Evolutionary conservation across 2,113 vertebrate species (phyloP).

Genomic region (Eurypyga helias): DNA sequence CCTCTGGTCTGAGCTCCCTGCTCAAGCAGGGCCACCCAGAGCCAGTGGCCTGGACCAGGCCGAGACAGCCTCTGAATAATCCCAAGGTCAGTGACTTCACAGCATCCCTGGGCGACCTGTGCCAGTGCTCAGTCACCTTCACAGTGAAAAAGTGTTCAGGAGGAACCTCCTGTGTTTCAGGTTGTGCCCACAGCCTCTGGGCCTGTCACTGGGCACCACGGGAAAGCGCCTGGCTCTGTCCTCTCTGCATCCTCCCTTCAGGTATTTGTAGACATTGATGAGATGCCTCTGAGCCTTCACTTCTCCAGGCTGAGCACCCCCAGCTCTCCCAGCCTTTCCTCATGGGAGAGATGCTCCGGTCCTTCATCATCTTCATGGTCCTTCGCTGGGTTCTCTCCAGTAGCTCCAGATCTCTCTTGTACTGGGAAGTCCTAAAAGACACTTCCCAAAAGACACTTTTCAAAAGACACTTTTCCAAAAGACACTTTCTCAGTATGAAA

Average conservation of each 20-base stretch:
- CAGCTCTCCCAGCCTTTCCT: background rate
- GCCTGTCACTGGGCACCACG: background rate
- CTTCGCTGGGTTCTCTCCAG: background rate
- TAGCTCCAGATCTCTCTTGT: background rate
- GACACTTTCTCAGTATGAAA: background rate
- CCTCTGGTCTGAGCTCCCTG: background rate
- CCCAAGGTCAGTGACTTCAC: background rate
- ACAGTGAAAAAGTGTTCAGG: background rate
- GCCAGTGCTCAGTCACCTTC: background rate
- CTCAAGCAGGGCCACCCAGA: background rate
- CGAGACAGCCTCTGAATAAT: background rate
- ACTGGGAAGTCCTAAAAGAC: background rate
- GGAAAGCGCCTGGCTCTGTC: background rate
- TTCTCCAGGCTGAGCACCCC: background rate
- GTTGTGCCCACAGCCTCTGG: rapidly evolving
- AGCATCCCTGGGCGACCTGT: background rate
- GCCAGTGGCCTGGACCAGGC: background rate
- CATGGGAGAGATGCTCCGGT: background rate
- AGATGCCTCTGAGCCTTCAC: background rate
- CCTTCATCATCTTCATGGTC: background rate
- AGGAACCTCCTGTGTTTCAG: background rate
- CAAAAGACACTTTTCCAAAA: background rate
- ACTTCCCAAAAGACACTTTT: background rate
- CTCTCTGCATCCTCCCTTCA: background rate
- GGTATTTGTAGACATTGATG: background rate